Evolutionary conservation across 2,113 vertebrate genomes (phyloP).

Genomic region (Poeciliopsis prolifica): DNA sequence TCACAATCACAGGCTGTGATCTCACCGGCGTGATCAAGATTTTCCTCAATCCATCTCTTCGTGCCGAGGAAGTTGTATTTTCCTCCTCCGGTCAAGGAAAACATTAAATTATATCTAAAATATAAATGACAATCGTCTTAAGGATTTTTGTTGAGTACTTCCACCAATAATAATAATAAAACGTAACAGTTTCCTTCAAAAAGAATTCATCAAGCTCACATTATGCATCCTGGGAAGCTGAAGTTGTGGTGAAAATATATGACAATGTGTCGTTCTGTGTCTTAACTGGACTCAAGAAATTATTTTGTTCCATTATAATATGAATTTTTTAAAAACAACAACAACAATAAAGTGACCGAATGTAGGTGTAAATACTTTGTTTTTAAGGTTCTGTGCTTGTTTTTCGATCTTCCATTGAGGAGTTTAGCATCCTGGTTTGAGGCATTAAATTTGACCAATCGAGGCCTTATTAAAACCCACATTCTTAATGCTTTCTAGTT

Average conservation of each 20-base stretch:
- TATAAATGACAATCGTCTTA: neutral
- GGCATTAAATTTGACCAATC: neutral
- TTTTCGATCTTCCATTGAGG: no score
- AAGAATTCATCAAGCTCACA: no score
- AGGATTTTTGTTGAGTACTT: neutral
- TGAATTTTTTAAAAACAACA: neutral
- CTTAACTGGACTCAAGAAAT: neutral
- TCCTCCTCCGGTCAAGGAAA: conserved; percentile 81
- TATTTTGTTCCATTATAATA: neutral
- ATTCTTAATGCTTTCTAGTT: neutral
- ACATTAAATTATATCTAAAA: conserved; percentile 71
- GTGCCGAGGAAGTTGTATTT: conserved; percentile 83
- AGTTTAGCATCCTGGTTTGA: no score
- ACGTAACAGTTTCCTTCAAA: neutral
- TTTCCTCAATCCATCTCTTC: conserved; percentile 82
- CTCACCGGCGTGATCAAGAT: conserved; percentile 81
- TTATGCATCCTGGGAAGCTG: no score
- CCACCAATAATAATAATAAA: neutral
- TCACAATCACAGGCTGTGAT: neutral
- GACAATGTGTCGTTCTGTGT: neutral
- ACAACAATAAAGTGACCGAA: no score
- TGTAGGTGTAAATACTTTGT: no score
- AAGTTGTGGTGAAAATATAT: no score
- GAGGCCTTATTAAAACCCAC: neutral
- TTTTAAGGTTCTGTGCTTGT: no score